Conservation (phyloP, 2,888 invertebrate genomes). For the Eremobia ochroleuca region DNA sequence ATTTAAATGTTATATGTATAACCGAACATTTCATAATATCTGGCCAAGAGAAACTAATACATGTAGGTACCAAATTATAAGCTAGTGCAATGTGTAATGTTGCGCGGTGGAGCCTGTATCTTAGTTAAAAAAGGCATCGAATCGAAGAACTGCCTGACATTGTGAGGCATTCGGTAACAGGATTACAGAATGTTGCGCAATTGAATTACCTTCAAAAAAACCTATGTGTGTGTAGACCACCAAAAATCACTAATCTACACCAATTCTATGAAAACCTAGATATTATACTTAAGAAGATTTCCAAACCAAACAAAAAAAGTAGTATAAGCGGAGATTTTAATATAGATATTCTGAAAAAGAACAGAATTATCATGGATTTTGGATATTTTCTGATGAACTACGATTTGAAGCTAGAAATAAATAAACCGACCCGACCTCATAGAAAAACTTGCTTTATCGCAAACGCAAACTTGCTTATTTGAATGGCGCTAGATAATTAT, state of each 20-base stretch:
- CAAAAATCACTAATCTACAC: neutral
- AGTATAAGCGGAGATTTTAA: neutral
- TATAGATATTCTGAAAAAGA: neutral
- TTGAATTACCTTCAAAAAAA: neutral
- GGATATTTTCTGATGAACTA: conserved; percentile 3
- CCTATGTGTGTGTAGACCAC: neutral
- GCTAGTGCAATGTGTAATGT: too few species aligned
- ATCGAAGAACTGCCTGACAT: too few species aligned
- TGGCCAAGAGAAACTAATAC: too few species aligned
- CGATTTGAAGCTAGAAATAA: neutral
- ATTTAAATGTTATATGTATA: too few species aligned
- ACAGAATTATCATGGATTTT: neutral
- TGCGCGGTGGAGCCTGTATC: too few species aligned
- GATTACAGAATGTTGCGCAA: neutral
- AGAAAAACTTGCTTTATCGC: neutral
- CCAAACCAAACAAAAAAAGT: conserved; percentile 1
- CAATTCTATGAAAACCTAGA: neutral
- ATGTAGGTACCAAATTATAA: too few species aligned
- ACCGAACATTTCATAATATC: too few species aligned
- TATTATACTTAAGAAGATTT: neutral
- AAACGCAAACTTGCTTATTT: too few species aligned
- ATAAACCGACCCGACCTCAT: neutral
- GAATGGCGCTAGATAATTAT: too few species aligned
- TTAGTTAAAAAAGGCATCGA: too few species aligned
- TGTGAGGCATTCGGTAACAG: neutral